Conservation (phyloP, 2,113 vertebrate species). For the Zeus faber region DNA sequence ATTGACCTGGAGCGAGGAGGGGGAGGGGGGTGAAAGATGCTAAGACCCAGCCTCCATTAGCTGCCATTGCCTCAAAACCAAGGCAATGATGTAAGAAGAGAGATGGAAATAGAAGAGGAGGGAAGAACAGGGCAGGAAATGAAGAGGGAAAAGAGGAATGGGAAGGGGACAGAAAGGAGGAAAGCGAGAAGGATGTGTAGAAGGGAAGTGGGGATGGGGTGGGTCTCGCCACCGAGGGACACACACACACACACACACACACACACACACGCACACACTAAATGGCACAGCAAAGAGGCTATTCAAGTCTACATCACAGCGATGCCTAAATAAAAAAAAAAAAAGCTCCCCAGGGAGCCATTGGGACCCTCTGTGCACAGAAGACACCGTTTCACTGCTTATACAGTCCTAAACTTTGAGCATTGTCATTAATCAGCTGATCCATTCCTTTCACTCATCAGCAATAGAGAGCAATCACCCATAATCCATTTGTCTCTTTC, state of each 20-base stretch:
- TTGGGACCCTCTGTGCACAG: too few species aligned
- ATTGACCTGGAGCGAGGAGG: slow-evolving; percentile 58
- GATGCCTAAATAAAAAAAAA: too few species aligned
- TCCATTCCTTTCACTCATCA: too few species aligned
- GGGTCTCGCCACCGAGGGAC: too few species aligned
- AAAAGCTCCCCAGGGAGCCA: too few species aligned
- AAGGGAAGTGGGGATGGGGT: slow-evolving; percentile 22
- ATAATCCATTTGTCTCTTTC: too few species aligned
- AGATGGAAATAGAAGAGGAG: not conserved
- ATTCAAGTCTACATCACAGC: too few species aligned
- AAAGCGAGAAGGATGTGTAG: not conserved
- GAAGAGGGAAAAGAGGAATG: not conserved
- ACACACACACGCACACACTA: not conserved
- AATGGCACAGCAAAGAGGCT: too few species aligned
- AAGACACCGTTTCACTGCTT: too few species aligned
- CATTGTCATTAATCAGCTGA: too few species aligned
- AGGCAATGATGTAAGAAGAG: slow-evolving; percentile 16
- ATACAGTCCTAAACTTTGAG: too few species aligned
- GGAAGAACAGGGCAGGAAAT: slow-evolving; percentile 5
- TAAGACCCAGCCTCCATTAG: not conserved
- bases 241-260: not conserved
- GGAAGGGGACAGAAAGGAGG: not conserved
- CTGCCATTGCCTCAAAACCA: not conserved
- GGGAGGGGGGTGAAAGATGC: not conserved
- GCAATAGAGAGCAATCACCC: too few species aligned